phyloP scores from a whole-genome alignment of 2,113 vertebrate species.

The Ursus arctos region DNA sequence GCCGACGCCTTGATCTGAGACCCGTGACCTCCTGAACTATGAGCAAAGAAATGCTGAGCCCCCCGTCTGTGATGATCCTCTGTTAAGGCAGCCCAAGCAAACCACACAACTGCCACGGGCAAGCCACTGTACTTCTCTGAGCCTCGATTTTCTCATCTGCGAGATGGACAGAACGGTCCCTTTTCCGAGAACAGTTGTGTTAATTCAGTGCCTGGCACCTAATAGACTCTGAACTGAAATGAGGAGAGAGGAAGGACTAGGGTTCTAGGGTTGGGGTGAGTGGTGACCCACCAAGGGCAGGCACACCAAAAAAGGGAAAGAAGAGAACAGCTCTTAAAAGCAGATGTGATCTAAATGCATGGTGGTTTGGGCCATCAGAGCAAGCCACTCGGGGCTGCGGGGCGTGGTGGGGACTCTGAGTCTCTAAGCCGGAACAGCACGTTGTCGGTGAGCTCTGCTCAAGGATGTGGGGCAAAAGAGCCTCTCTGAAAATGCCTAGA shows the following conservation, averaged over 20 bases:
- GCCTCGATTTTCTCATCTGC: not conserved
- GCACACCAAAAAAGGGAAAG: not conserved
- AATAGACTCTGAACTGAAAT: not conserved
- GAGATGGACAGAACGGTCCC: not conserved
- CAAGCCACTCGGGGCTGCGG: not conserved
- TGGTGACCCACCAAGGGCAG: not conserved
- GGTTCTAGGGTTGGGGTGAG: not conserved
- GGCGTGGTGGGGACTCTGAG: too few species aligned
- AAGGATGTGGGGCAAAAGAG: not conserved
- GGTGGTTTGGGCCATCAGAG: not conserved
- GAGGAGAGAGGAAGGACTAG: not conserved
- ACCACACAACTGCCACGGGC: not conserved
- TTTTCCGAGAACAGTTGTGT: not conserved
- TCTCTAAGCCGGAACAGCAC: not conserved
- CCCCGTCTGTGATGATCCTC: accelerated
- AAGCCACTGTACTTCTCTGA: not conserved
- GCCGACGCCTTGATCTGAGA: not conserved
- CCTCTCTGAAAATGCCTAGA: not conserved
- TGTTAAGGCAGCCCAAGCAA: not conserved
- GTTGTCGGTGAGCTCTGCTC: not conserved
- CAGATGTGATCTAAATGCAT: not conserved
- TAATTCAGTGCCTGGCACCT: not conserved
- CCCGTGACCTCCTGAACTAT: not conserved
- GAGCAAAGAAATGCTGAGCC: not conserved
- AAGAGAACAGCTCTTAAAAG: not conserved